Base-by-base conservation (phyloP, 2,888 invertebrate genomes). In the Smittia sp. region DNA sequence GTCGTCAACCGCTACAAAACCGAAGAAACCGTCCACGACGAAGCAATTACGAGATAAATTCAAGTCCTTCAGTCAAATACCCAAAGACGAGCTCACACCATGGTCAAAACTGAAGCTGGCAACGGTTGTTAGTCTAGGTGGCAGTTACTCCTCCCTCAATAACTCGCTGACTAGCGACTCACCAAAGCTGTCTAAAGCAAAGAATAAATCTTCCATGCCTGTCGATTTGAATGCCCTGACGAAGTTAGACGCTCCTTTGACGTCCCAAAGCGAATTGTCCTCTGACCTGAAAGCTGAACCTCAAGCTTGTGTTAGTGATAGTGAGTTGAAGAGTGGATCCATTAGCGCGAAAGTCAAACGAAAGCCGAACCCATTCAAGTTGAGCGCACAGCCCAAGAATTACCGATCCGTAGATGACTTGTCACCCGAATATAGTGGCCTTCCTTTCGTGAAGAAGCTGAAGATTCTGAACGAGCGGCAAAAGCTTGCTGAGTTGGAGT, bases 391-490 rank as follows among this genome's bases (percentile, higher is more conserved):
- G n/a, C 76, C 77, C 77, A 92, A 92, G 80, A 88, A 88, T 79
- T 93, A 93, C 81, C 86, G 87, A 75, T 93, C 93, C n/a, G 90
- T 93, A 69, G 92, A 92, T 78, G 94, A 94, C 80, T 82, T 94
- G 39, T 93, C 93, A 7, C 94, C 94, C 0, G 94, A 94, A 80
- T 94, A 93, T 78, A 90, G 91, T 69, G 91, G 92, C 13, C 81
- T 94, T 75, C 93, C 94, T 0, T 94, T 94, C 79, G 93, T 94
- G 0, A 94, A 94, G 81, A 93, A 93, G 78, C 83, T 94, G 67
- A 93, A 94, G 84, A 94, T 94, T 77, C 84, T 94, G 65, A 94
- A 94, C 80, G 94, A 94, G 82, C 86, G 93, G 9, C 93, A 93
- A 80, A 94, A 93, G 82, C 81, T 94, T 75, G 92, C 91, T 38